phyloP scores from a whole-genome alignment of 2,888 invertebrate genomes.

The Zeuzera pyrina region DNA sequence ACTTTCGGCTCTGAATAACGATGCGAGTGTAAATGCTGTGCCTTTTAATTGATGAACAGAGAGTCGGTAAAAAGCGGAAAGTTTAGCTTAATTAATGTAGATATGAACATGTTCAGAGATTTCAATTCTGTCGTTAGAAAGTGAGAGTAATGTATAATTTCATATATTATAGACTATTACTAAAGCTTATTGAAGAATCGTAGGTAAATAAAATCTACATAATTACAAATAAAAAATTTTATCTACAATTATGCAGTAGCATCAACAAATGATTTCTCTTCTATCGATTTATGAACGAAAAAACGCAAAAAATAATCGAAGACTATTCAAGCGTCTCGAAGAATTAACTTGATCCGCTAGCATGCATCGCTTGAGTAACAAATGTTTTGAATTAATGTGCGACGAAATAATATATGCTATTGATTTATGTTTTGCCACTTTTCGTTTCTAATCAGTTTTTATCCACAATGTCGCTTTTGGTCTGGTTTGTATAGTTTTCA shows the following conservation, averaged over 20 bases:
- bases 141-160: too few relatives aligned
- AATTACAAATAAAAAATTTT: too few relatives aligned
- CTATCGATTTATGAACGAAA: too few relatives aligned
- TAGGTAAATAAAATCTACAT: too few relatives aligned
- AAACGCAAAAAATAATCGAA: slow-evolving; percentile 49
- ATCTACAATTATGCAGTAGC: too few relatives aligned
- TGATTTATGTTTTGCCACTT: slow-evolving; percentile 33
- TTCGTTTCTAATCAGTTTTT: too few relatives aligned
- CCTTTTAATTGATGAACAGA: slow-evolving; percentile 45
- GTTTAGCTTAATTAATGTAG: slow-evolving; percentile 56
- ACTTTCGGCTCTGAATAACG: slow-evolving; percentile 54
- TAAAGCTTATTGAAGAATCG: too few relatives aligned
- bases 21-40: slow-evolving; percentile 26
- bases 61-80: slow-evolving; percentile 44
- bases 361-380: slow-evolving; percentile 28
- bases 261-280: too few relatives aligned
- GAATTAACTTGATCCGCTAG: slow-evolving; percentile 41
- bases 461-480: too few relatives aligned
- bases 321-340: slow-evolving; percentile 51
- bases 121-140: slow-evolving; percentile 50
- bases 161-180: too few relatives aligned
- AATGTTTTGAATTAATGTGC: slow-evolving; percentile 36
- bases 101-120: slow-evolving; percentile 38
- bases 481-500: too few relatives aligned
- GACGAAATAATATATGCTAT: slow-evolving; percentile 33